Conservation (phyloP, 1,140 invertebrate species). For the Mamestra configurata region DNA sequence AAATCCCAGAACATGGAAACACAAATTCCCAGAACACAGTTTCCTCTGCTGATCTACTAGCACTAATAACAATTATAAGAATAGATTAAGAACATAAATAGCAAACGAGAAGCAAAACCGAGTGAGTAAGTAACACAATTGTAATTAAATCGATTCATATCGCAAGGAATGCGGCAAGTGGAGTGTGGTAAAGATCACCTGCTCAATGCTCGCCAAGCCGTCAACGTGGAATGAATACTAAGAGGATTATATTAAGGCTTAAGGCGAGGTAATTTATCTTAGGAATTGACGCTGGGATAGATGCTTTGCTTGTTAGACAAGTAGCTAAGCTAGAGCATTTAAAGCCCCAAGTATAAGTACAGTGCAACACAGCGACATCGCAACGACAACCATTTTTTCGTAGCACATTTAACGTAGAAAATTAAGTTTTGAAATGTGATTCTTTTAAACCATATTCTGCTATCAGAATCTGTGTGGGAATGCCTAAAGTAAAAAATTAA, state of each 20-base stretch:
- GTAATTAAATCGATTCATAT: conserved; percentile 54
- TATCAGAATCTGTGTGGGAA: no score
- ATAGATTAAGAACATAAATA: conserved; percentile 40
- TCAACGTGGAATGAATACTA: conserved; percentile 13
- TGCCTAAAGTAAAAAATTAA: no score
- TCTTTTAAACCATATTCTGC: no score
- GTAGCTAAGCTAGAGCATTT: not conserved
- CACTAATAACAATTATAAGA: conserved; percentile 2
- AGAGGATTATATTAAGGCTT: not conserved
- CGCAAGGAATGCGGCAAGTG: conserved; percentile 53
- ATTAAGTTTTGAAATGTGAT: no score
- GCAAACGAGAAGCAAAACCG: conserved; percentile 23
- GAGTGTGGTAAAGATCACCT: conserved; percentile 54
- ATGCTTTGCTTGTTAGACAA: not conserved
- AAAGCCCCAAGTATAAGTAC: no score
- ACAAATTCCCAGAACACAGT: not conserved
- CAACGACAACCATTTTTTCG: no score
- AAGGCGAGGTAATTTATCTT: conserved; percentile 31
- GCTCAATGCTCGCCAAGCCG: conserved; percentile 18
- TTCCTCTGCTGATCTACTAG: not conserved
- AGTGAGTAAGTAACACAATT: conserved; percentile 35
- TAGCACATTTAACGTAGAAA: no score
- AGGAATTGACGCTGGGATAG: conserved; percentile 7
- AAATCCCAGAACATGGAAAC: not conserved
- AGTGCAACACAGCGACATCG: no score